These are phyloP conservation scores for Standfussiana lucernea DNA, from an alignment of 2,888 invertebrate species.

Conservation along the genomic window DNA sequence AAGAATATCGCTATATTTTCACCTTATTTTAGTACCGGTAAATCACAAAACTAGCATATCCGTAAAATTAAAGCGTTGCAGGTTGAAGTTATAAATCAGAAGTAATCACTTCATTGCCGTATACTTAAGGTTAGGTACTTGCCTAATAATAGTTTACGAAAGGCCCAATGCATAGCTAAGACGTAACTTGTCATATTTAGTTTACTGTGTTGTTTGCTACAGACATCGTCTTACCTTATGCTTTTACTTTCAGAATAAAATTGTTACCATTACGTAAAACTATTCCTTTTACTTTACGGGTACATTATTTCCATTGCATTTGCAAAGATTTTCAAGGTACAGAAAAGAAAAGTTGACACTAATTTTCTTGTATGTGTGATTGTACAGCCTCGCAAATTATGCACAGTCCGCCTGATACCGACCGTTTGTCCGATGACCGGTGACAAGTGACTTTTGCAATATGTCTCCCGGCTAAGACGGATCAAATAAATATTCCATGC, in stretches of 20 bases:
- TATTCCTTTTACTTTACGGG: too few relatives aligned
- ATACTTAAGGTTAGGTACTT: background rate
- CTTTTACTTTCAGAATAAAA: background rate
- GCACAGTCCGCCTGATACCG: too few relatives aligned
- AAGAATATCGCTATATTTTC: constrained; percentile 28
- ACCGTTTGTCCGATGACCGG: too few relatives aligned
- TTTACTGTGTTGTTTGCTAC: background rate
- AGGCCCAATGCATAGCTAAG: background rate
- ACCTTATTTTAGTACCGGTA: constrained; percentile 10
- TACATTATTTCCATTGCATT: background rate
- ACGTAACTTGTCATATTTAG: background rate
- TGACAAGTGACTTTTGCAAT: too few relatives aligned
- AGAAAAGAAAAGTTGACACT: too few relatives aligned
- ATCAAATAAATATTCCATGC: too few relatives aligned
- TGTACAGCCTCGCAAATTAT: too few relatives aligned
- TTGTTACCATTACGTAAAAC: too few relatives aligned
- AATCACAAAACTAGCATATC: constrained; percentile 50
- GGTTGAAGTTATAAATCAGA: constrained; percentile 42
- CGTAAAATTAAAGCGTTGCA: constrained; percentile 53
- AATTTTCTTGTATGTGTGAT: too few relatives aligned
- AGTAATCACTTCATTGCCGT: constrained; percentile 56
- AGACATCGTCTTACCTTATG: background rate
- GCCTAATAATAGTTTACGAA: constrained; percentile 34
- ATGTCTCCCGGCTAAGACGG: too few relatives aligned
- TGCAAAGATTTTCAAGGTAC: background rate